Percentiles rank a stretch among this genome's conserved stretches.
Conservation (phyloP, 2,797 vertebrate genomes). For the Margarornis squamiger region DNA sequence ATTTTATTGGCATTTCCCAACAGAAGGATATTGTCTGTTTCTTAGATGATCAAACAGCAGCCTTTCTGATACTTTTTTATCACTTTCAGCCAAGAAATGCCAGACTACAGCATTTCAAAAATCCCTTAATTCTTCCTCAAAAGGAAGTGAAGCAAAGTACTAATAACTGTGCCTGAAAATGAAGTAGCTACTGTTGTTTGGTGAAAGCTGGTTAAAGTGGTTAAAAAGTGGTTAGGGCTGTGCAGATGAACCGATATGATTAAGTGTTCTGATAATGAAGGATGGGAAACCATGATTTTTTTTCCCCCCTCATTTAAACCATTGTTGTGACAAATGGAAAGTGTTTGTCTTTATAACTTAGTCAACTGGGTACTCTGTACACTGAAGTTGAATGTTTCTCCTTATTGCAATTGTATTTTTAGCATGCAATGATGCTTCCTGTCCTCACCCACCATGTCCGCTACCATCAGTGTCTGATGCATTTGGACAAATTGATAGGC, state of each 20-base stretch:
- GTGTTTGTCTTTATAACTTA: neutral
- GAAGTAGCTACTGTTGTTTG: neutral
- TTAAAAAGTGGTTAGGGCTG: neutral
- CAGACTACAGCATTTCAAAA: neutral
- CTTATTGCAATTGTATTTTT: slow-evolving; percentile 1
- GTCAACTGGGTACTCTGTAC: neutral
- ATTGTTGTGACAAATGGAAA: neutral
- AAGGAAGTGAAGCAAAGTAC: neutral
- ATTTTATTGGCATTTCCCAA: neutral
- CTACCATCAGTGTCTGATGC: slow-evolving; percentile 97
- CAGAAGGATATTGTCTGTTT: neutral
- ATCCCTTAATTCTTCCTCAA: neutral
- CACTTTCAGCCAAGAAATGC: neutral
- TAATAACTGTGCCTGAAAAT: neutral
- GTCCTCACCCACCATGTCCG: slow-evolving; percentile 97
- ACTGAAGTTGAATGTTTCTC: neutral
- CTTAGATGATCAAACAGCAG: neutral
- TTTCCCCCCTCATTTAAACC: neutral
- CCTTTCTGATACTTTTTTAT: neutral
- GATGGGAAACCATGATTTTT: neutral
- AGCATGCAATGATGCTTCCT: slow-evolving; percentile 99
- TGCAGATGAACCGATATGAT: neutral
- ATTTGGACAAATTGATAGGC: slow-evolving; percentile 93
- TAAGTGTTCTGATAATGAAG: neutral
- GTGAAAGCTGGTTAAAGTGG: neutral